These are phyloP conservation scores for Drosophila kambysellisi DNA, from an alignment of 2,888 invertebrate genomes.

Conservation along the genomic window DNA sequence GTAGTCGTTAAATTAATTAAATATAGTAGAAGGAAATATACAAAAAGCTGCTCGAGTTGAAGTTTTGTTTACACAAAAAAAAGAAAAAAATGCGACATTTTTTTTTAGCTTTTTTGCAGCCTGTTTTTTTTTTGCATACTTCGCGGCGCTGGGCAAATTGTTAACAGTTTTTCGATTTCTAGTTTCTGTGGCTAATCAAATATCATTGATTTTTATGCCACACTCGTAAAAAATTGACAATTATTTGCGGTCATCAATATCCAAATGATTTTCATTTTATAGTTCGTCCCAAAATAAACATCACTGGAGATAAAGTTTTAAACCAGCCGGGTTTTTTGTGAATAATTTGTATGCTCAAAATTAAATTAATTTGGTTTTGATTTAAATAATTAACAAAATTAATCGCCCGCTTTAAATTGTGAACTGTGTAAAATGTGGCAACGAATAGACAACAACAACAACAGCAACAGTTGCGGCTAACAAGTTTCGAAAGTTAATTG, in stretches of 20 bases:
- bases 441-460: background rate
- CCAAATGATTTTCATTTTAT: slow-evolving; percentile 60
- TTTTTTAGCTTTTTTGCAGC: background rate
- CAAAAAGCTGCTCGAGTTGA: slow-evolving; percentile 45
- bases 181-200: slow-evolving; percentile 43
- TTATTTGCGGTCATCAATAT: slow-evolving; percentile 63
- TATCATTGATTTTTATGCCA: slow-evolving; percentile 51
- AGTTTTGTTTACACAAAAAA: slow-evolving; percentile 58
- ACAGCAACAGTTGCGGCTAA: slow-evolving; percentile 22
- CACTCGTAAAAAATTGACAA: slow-evolving; percentile 63
- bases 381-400: slow-evolving; percentile 55
- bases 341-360: slow-evolving; percentile 24
- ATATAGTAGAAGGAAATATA: slow-evolving; percentile 69
- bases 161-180: background rate
- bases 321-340: slow-evolving; percentile 20
- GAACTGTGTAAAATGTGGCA: slow-evolving; percentile 24
- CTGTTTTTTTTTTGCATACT: slow-evolving; percentile 39
- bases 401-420: slow-evolving; percentile 48
- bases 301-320: background rate
- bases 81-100: slow-evolving; percentile 27
- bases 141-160: slow-evolving; percentile 24
- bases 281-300: slow-evolving; percentile 35
- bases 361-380: slow-evolving; percentile 63
- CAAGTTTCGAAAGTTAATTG: slow-evolving; percentile 66
- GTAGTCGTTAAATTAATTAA: slow-evolving; percentile 83